These are phyloP conservation scores for Megathymus violae DNA, from an alignment of 1,140 invertebrate genomes.

Conservation along the genomic window DNA sequence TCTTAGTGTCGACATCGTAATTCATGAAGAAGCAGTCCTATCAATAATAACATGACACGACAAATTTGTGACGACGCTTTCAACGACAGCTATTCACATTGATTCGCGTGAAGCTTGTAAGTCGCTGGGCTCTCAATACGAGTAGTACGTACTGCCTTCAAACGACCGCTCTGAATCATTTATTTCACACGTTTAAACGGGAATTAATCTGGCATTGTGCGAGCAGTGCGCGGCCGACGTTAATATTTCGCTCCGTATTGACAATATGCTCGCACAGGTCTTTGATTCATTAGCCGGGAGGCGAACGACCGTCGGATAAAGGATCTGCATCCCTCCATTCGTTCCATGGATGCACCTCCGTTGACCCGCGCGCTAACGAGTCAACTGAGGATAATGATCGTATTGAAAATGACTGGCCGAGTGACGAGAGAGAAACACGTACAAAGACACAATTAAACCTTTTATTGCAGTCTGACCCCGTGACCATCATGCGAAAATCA, in stretches of 20 bases:
- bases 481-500: constrained; percentile 58
- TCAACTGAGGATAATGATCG: constrained; percentile 71
- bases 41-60: constrained; percentile 47
- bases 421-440: constrained; percentile 41
- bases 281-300: constrained; percentile 78
- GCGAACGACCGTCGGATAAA: constrained; percentile 73
- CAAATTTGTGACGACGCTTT: constrained; percentile 47
- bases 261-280: constrained; percentile 72
- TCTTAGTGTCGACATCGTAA: constrained; percentile 19
- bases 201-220: constrained; percentile 78
- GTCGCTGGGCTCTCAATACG: constrained; percentile 49
- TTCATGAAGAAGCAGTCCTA: constrained; percentile 28
- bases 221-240: constrained; percentile 53
- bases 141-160: constrained; percentile 43
- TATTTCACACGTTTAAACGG: constrained; percentile 76
- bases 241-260: constrained; percentile 77
- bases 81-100: constrained; percentile 51
- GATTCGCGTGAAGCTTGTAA: constrained; percentile 46
- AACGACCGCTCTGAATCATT: constrained; percentile 51
- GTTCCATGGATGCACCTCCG: constrained; percentile 69
- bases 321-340: constrained; percentile 70
- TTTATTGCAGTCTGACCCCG: constrained; percentile 54
- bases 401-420: constrained; percentile 64
- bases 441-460: constrained; percentile 51
- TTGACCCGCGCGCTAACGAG: constrained; percentile 76